Evolutionary conservation across 2,888 invertebrate species (phyloP), one percentile per base, ranked within the genome.

Genomic region (Criorhina ranunculi): DNA sequence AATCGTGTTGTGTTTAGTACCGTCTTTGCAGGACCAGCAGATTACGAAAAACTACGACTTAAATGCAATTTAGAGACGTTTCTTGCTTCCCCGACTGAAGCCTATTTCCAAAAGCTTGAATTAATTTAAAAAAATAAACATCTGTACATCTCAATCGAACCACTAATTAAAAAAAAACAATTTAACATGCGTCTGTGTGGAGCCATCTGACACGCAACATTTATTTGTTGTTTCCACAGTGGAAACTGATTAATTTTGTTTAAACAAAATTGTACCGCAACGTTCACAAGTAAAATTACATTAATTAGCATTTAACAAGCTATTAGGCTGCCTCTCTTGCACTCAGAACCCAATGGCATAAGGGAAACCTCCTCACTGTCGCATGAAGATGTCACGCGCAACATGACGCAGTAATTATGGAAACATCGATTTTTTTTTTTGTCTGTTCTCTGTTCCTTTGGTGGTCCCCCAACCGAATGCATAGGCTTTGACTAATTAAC

Each of bases 281-380:
- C 60, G 55, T 55, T 62, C 35, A 24, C 53, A 55, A 70, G 70
- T 62, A 33, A 70, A 64, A 62, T 64, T 70, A 57, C 55, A 70
- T 64, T 78, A 70, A 78, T 78, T 78, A 78, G 70, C 78, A 78
- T 78, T 78, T 78, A 78, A 78, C 78, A 78, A 78, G 62, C 62
- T 70, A 78, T 78, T 78, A 70, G 62, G 55, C 78, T 44, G 78
- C 62, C 69, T 29, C 69, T 29, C 29, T 24, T 44, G 42, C 33
- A 15, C 17, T 17, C 37, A 37, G 40, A 29, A 44, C 12, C 59
- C 44, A 29, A 33, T 31, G 33, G n/a, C 70, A 40, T 9, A 42
- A 37, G 37, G 29, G 40, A 12, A 53, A 51, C 51, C 53, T 31
- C 29, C n/a, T 15, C 31, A 5, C 40, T 24, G 51, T 55, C 42